Evolutionary conservation across 2,888 invertebrate genomes (phyloP).

Genomic region (Mesorhabditis sp.): DNA sequence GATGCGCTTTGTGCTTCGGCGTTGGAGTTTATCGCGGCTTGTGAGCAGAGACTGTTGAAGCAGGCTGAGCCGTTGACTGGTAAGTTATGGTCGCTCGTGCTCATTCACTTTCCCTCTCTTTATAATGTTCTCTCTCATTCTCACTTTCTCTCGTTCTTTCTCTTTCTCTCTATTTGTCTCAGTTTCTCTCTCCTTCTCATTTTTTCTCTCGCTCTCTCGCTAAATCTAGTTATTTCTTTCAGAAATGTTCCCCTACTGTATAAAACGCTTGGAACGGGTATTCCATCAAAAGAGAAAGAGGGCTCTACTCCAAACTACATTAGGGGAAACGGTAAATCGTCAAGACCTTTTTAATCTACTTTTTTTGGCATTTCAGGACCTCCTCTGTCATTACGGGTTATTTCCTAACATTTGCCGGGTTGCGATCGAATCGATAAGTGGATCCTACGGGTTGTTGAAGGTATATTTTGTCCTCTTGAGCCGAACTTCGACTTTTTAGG

Average conservation of each 20-base stretch:
- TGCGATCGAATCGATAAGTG: not conserved
- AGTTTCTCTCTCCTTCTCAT: too few species aligned
- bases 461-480: not conserved
- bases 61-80: not conserved
- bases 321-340: constrained; percentile 6
- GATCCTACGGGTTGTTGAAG: not conserved
- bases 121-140: too few species aligned
- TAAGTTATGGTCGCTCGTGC: too few species aligned
- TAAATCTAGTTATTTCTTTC: not conserved
- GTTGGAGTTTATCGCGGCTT: constrained; percentile 24
- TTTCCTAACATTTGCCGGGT: not conserved
- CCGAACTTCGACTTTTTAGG: constrained; percentile 17
- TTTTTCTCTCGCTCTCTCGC: too few species aligned
- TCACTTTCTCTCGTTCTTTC: too few species aligned
- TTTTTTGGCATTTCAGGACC: constrained; percentile 12
- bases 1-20: constrained; percentile 30
- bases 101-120: too few species aligned
- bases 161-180: too few species aligned
- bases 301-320: constrained; percentile 13
- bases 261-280: constrained; percentile 4
- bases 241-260: constrained; percentile 7
- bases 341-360: not conserved
- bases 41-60: constrained; percentile 3
- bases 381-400: not conserved
- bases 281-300: constrained; percentile 17